A percentile compares a stretch with the other conserved stretches of the same genome.
phyloP scores from a whole-genome alignment of 2,113 vertebrate genomes.

The Anarhynchus alexandrinus region DNA sequence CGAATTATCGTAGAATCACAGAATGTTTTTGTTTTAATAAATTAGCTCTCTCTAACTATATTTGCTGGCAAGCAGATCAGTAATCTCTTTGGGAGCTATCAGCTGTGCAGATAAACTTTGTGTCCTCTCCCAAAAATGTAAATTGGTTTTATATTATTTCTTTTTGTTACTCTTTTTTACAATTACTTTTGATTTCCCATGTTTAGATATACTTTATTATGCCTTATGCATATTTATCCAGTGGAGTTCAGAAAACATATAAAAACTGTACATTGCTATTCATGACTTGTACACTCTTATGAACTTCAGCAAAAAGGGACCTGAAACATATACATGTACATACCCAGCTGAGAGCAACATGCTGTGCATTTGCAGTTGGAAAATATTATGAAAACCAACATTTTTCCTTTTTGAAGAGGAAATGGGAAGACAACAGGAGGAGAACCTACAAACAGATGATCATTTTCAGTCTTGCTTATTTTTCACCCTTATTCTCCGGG shows the following conservation, averaged over 20 bases:
- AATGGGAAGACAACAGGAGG: background rate
- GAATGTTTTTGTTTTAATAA: no score
- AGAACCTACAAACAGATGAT: background rate
- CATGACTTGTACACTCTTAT: background rate
- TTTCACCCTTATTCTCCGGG: background rate
- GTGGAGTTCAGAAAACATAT: background rate
- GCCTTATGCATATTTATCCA: background rate
- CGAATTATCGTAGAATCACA: no score
- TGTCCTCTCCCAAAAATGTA: background rate
- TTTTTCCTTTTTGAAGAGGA: background rate
- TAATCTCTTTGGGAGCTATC: background rate
- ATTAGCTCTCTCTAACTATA: background rate
- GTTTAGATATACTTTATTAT: background rate
- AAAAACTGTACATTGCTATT: rapidly evolving
- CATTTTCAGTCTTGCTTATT: background rate
- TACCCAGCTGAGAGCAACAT: background rate
- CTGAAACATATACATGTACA: background rate
- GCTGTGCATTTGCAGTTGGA: background rate
- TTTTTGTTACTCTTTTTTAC: background rate
- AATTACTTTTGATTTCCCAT: background rate
- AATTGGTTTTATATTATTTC: background rate
- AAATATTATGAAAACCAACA: background rate
- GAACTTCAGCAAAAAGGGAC: background rate
- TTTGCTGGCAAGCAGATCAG: background rate
- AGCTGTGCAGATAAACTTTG: background rate